Evolutionary conservation across 2,113 vertebrate species (phyloP).

Genomic region (Corythornis vintsioides): DNA sequence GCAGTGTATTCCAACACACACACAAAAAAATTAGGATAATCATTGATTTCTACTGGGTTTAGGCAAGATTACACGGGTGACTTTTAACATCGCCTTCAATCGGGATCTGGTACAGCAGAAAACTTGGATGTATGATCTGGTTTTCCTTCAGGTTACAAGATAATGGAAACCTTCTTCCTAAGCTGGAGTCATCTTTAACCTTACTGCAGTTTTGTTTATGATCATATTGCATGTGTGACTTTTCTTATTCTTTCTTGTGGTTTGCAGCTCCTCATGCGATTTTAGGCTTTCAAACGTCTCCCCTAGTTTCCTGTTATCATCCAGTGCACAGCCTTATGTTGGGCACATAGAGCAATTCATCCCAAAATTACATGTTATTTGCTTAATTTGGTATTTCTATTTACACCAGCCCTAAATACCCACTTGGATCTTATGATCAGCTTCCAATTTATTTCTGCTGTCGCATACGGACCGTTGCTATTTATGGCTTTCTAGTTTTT

Average conservation of each 20-base stretch:
- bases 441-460: conserved; percentile 65
- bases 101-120: background rate
- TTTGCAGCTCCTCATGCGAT: conserved; percentile 8
- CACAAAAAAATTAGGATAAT: background rate
- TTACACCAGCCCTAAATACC: conserved; percentile 61
- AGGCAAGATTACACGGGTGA: background rate
- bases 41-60: background rate
- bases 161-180: background rate
- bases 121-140: background rate
- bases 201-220: background rate
- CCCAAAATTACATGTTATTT: conserved; percentile 68
- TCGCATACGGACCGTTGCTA: conserved; percentile 37
- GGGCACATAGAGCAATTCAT: conserved; percentile 31
- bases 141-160: background rate
- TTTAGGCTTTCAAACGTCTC: conserved; percentile 36
- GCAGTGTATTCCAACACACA: background rate
- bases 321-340: background rate
- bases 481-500: conserved; percentile 36
- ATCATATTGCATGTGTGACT: background rate
- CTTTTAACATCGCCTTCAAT: background rate
- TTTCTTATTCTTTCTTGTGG: background rate
- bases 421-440: conserved; percentile 49
- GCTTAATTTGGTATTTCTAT: conserved; percentile 66
- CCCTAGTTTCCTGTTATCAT: conserved; percentile 4
- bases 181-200: background rate